These are phyloP conservation scores for Agrenia bidenticulata DNA, from an alignment of 2,888 invertebrate genomes.

Conservation along the genomic window DNA sequence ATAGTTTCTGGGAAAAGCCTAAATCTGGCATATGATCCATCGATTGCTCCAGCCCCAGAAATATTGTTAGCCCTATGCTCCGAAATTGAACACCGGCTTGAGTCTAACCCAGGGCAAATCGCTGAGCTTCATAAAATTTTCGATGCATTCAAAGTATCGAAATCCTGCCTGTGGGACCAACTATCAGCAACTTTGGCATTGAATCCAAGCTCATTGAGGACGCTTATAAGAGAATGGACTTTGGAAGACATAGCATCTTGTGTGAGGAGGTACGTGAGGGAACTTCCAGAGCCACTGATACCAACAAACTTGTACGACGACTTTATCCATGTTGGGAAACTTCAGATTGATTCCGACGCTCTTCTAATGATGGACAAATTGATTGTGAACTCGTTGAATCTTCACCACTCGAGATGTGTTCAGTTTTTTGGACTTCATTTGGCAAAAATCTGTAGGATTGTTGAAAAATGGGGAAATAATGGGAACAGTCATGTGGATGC, in stretches of 20 bases:
- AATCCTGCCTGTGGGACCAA: neutral
- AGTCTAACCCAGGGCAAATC: no score
- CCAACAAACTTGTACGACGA: conserved; percentile 72
- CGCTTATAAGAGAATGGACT: neutral
- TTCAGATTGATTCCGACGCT: conserved; percentile 47
- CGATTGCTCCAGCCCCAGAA: conserved; percentile 63
- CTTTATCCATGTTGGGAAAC: conserved; percentile 60
- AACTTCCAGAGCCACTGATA: conserved; percentile 73
- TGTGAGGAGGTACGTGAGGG: conserved; percentile 70
- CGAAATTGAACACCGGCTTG: conserved; percentile 40
- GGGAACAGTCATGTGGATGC: conserved; percentile 33
- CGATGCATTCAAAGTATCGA: neutral
- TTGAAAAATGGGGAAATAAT: conserved; percentile 40
- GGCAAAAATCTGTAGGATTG: conserved; percentile 42
- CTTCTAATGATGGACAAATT: conserved; percentile 46
- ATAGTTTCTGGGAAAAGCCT: conserved; percentile 66
- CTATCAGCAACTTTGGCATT: neutral
- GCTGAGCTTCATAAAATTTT: neutral
- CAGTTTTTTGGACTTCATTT: conserved; percentile 49
- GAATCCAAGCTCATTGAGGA: neutral
- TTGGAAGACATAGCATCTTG: conserved; percentile 61
- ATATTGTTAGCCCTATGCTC: conserved; percentile 59
- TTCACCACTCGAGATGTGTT: conserved; percentile 46
- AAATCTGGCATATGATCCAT: conserved; percentile 62
- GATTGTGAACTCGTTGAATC: conserved; percentile 42